Evolutionary conservation across 2,113 vertebrate genomes (phyloP).

Genomic region (Microtus oregoni): DNA sequence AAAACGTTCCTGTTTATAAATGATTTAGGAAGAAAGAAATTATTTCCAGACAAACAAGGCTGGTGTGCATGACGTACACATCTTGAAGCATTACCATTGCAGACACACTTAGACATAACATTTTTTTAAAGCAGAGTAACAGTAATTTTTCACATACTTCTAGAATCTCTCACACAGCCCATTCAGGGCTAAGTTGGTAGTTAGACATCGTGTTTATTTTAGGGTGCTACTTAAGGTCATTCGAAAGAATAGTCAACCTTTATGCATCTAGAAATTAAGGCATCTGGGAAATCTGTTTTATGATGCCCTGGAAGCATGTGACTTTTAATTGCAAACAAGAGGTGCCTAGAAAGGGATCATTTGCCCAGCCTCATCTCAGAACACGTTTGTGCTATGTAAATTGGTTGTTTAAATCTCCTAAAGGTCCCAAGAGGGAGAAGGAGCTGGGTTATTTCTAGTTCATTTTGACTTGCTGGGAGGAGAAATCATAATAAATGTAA

Average conservation of each 20-base stretch:
- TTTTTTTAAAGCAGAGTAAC: conserved; percentile 73
- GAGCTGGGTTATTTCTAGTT: conserved; percentile 16
- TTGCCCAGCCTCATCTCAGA: background rate
- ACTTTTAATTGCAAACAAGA: conserved; percentile 66
- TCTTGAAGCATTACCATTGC: conserved; percentile 73
- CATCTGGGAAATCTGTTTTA: conserved; percentile 79
- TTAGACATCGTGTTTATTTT: conserved; percentile 79
- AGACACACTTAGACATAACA: conserved; percentile 68
- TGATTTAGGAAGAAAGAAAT: conserved; percentile 78
- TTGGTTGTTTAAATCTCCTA: conserved; percentile 43
- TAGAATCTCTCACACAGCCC: conserved; percentile 61
- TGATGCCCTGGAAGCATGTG: conserved; percentile 65
- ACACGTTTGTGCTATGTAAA: conserved; percentile 9
- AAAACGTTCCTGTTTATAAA: conserved; percentile 76
- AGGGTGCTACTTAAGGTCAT: conserved; percentile 79
- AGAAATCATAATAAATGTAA: conserved; percentile 23
- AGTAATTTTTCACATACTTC: conserved; percentile 71
- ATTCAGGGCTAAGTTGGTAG: conserved; percentile 58
- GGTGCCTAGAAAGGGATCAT: background rate
- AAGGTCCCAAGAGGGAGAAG: background rate
- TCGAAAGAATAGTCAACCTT: conserved; percentile 82
- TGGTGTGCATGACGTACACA: conserved; percentile 41
- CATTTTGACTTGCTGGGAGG: conserved; percentile 10
- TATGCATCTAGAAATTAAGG: conserved; percentile 85
- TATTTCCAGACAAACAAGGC: conserved; percentile 76